A percentile compares a stretch with the other conserved stretches of the same genome.
Evolutionary conservation across 2,113 vertebrate genomes (phyloP).

Genomic region (Ptychochromis oligacanthus): DNA sequence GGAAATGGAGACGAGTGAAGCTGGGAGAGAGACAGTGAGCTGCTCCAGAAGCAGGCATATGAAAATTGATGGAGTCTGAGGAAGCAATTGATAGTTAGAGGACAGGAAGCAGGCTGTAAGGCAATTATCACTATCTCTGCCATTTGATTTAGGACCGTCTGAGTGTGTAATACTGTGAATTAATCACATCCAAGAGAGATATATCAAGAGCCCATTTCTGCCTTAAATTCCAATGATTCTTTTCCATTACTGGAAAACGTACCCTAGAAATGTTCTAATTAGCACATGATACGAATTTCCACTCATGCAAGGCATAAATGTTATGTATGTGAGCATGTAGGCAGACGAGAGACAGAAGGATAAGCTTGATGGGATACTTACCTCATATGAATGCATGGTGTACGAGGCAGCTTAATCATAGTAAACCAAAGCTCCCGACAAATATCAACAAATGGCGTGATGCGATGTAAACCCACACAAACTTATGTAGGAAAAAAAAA

Average conservation of each 20-base stretch:
- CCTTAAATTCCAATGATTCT: slow-evolving; percentile 67
- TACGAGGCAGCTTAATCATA: slow-evolving; percentile 15
- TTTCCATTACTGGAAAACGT: slow-evolving; percentile 50
- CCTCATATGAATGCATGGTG: not conserved
- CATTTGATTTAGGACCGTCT: slow-evolving; percentile 73
- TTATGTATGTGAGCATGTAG: not conserved
- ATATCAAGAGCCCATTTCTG: slow-evolving; percentile 56
- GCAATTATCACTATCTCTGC: slow-evolving; percentile 75
- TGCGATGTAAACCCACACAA: slow-evolving; percentile 19
- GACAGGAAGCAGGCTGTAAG: slow-evolving; percentile 77
- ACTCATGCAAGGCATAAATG: slow-evolving; percentile 22
- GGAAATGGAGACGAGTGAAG: slow-evolving; percentile 12
- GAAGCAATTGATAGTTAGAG: slow-evolving; percentile 75
- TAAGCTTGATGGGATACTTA: slow-evolving; percentile 17
- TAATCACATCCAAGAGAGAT: slow-evolving; percentile 68
- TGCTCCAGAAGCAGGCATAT: slow-evolving; percentile 43
- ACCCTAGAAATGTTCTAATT: slow-evolving; percentile 42
- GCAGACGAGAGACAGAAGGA: slow-evolving; percentile 1
- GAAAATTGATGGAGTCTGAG: slow-evolving; percentile 76
- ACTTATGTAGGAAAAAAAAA: not conserved
- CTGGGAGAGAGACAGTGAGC: slow-evolving; percentile 21
- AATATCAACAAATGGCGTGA: slow-evolving; percentile 6
- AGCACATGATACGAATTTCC: slow-evolving; percentile 37
- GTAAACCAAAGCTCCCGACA: slow-evolving; percentile 20
- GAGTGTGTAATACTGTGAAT: slow-evolving; percentile 71